Evolutionary conservation across 1,140 invertebrate genomes (phyloP), one percentile per base, ranked within the genome.

Genomic region (Tetraneura akinire): DNA sequence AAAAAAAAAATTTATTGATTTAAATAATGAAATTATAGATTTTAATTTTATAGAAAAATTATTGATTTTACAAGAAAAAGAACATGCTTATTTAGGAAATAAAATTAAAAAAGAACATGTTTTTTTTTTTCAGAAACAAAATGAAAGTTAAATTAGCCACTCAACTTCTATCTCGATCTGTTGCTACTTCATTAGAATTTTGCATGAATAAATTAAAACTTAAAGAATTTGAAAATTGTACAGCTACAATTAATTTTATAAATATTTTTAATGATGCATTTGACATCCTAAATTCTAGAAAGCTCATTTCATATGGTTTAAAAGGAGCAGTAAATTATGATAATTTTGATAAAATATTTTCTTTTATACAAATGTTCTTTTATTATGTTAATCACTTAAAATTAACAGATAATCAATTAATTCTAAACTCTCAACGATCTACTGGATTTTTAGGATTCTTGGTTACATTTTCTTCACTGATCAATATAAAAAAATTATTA

Each of bases 1-100:
- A 55, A 55, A 57, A 57, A 55, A 53, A 21, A 57, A 21, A 57
- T 23, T 1, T 57, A 57, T 57, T 57, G 21, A 57, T 57, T 57
- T 57, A 57, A 57, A 57, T 57, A 3, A n/a, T 57, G 53, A 57
- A 57, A 57, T 57, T 57, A n/a, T 57, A 57, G 53, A 57, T 23
- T 62, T 32, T 32, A 18, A 60, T 26, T 60, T 14, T 26, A 60
- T 60, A 14, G 13, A 60, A 60, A 32, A 62, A 62, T 62, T 32
- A 18, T 10, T 57, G 4, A 57, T 57, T 21, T n/a, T 62, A 14
- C 16, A 62, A 62, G 26, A 62, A 62, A n/a, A 62, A 16, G 14
- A 62, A 29, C 60, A 62, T 18, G 16, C 26, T 32, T 14, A 32
- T 32, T 62, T 62, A 62, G 57, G 3, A 32, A 62, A 62, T 62